phyloP scores from a whole-genome alignment of 1,140 invertebrate genomes.

The Nasonia vitripennis region DNA sequence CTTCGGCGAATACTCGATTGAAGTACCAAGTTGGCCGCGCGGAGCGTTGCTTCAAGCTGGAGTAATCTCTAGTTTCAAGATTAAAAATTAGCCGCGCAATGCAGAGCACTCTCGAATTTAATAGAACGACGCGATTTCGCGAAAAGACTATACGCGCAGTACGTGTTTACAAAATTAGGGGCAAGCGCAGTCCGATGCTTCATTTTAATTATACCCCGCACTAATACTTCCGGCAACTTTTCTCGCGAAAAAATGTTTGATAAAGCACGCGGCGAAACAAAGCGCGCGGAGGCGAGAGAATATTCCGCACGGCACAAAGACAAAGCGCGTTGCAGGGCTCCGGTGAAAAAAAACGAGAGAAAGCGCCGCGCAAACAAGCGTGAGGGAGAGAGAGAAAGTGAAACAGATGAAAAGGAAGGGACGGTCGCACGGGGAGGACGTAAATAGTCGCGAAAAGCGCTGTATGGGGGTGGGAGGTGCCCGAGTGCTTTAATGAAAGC shows the following conservation, averaged over 20 bases:
- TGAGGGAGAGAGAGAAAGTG: background rate
- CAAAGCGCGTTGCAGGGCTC: background rate
- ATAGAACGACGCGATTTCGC: too few species aligned
- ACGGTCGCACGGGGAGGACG: background rate
- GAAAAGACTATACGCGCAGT: background rate
- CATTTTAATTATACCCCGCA: background rate
- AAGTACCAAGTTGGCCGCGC: background rate
- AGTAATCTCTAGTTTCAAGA: background rate
- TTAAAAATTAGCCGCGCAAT: background rate
- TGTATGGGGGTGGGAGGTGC: background rate
- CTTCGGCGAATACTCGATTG: background rate
- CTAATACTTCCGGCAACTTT: background rate
- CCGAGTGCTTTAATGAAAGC: slow-evolving; percentile 52
- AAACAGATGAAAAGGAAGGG: slow-evolving; percentile 46
- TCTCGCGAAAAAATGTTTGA: slow-evolving; percentile 10
- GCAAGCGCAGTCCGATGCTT: background rate
- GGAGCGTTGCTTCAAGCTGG: background rate
- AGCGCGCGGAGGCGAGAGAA: background rate
- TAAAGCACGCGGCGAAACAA: slow-evolving; percentile 3
- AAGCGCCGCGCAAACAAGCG: too few species aligned
- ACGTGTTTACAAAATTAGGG: background rate
- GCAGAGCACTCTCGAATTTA: too few species aligned
- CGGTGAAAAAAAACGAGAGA: background rate
- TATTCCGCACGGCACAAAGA: background rate
- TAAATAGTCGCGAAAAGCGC: slow-evolving; percentile 33